These are phyloP conservation scores for Drosophila yakuba DNA, from an alignment of 1,140 invertebrate genomes.

Conservation along the genomic window DNA sequence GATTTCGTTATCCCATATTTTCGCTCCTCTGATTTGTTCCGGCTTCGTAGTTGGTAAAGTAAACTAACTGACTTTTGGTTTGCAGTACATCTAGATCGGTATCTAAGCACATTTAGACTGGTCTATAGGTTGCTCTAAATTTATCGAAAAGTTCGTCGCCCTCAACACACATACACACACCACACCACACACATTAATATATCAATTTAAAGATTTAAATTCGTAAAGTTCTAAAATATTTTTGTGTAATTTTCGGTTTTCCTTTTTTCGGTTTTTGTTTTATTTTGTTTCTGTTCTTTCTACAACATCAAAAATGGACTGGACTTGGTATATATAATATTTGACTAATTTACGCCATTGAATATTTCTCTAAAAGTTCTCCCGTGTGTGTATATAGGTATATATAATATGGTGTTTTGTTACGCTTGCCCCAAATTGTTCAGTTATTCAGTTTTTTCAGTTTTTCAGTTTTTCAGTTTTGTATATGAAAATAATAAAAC, in stretches of 20 bases:
- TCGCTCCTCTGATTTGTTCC: slow-evolving; percentile 19
- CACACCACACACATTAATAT: slow-evolving; percentile 7
- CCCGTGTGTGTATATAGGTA: slow-evolving; percentile 44
- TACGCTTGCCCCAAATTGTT: slow-evolving; percentile 44
- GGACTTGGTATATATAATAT: slow-evolving; percentile 50
- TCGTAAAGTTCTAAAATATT: slow-evolving; percentile 59
- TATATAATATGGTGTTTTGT: slow-evolving; percentile 55
- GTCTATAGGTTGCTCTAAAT: slow-evolving; percentile 51
- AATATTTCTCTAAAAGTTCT: slow-evolving; percentile 75
- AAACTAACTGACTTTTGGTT: slow-evolving; percentile 62
- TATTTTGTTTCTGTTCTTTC: slow-evolving; percentile 14
- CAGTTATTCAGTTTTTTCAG: slow-evolving; percentile 34
- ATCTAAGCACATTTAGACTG: slow-evolving; percentile 68
- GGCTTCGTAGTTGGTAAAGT: slow-evolving; percentile 55
- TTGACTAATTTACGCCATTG: slow-evolving; percentile 39
- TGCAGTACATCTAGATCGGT: slow-evolving; percentile 31
- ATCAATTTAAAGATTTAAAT: slow-evolving; percentile 59
- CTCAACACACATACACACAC: slow-evolving; percentile 6
- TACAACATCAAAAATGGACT: slow-evolving; percentile 82
- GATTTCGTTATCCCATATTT: slow-evolving; percentile 50
- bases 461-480: slow-evolving; percentile 21
- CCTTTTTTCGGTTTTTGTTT: neutral
- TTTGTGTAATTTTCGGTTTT: slow-evolving; percentile 28
- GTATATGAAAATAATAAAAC: slow-evolving; percentile 31
- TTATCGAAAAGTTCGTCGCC: slow-evolving; percentile 33